phyloP scores from a whole-genome alignment of 2,113 vertebrate species.

The Malaclemys terrapin region DNA sequence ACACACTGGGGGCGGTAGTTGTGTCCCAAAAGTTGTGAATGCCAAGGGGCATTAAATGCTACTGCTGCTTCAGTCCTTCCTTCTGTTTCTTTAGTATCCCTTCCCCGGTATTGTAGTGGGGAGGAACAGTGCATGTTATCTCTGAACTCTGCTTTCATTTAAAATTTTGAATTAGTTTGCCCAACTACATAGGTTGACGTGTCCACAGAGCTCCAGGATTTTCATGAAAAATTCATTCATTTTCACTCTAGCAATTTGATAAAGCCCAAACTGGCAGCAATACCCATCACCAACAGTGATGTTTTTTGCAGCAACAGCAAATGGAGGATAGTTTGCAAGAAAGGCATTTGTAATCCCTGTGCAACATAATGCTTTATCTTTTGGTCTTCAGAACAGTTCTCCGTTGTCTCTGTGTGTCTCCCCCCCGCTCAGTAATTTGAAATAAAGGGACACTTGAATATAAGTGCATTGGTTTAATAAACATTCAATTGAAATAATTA shows the following conservation, averaged over 20 bases:
- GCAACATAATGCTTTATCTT: not conserved
- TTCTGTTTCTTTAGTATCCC: not conserved
- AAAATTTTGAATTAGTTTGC: conserved; percentile 16
- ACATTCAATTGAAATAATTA: not conserved
- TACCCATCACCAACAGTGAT: not conserved
- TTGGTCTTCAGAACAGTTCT: not conserved
- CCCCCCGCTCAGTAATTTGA: not conserved
- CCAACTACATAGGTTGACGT: not conserved
- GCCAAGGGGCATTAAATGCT: not conserved
- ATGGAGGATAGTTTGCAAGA: not conserved
- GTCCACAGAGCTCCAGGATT: not conserved
- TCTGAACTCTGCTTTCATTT: not conserved
- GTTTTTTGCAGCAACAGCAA: not conserved
- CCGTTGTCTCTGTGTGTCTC: not conserved
- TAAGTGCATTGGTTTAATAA: not conserved
- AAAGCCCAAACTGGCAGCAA: conserved; percentile 4
- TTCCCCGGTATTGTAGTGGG: not conserved
- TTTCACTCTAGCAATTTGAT: not conserved
- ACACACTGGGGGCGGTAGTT: not conserved
- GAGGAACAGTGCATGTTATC: not conserved
- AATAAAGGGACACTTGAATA: not conserved
- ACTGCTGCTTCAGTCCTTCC: not conserved
- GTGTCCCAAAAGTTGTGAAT: not conserved
- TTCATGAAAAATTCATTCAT: conserved; percentile 44
- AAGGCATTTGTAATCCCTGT: not conserved